Conservation (phyloP, 2,797 vertebrate species). For the Melanotaenia trifasciata region DNA sequence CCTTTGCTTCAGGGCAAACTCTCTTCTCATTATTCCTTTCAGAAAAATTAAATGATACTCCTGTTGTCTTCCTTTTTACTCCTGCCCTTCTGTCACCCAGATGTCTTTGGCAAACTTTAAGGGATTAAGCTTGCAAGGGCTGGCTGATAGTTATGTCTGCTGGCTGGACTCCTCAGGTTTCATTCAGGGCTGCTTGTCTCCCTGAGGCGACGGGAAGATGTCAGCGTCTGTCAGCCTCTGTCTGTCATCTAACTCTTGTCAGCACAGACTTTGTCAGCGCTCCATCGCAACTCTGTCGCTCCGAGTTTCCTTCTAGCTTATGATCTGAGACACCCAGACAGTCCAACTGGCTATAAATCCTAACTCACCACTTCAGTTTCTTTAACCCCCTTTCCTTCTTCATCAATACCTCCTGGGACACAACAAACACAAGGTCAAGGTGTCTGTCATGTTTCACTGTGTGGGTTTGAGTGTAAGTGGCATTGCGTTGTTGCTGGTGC, state of each 20-base stretch:
- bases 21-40: slow-evolving; percentile 64
- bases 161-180: slow-evolving; percentile 82
- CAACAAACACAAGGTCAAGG: slow-evolving; percentile 80
- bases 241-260: slow-evolving; percentile 81
- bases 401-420: slow-evolving; percentile 59
- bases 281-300: slow-evolving; percentile 77
- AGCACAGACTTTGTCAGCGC: slow-evolving; percentile 62
- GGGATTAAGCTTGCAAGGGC: slow-evolving; percentile 71
- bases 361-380: slow-evolving; percentile 9
- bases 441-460: slow-evolving; percentile 68
- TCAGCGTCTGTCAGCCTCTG: slow-evolving; percentile 83
- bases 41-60: slow-evolving; percentile 72
- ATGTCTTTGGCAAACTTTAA: slow-evolving; percentile 76
- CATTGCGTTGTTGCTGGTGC: slow-evolving; percentile 41
- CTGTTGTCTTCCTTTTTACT: slow-evolving; percentile 70
- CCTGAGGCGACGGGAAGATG: slow-evolving; percentile 82
- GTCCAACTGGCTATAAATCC: slow-evolving; percentile 52
- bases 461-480: slow-evolving; percentile 61
- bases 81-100: slow-evolving; percentile 73
- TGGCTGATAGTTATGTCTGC: slow-evolving; percentile 71
- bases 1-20: slow-evolving; percentile 66
- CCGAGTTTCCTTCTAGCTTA: slow-evolving; percentile 72
- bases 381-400: slow-evolving; percentile 4
- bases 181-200: slow-evolving; percentile 71
- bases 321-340: slow-evolving; percentile 78